Evolutionary conservation across 2,113 vertebrate genomes (phyloP), one percentile per base, ranked within the genome.

Genomic region (Athene cunicularia): DNA sequence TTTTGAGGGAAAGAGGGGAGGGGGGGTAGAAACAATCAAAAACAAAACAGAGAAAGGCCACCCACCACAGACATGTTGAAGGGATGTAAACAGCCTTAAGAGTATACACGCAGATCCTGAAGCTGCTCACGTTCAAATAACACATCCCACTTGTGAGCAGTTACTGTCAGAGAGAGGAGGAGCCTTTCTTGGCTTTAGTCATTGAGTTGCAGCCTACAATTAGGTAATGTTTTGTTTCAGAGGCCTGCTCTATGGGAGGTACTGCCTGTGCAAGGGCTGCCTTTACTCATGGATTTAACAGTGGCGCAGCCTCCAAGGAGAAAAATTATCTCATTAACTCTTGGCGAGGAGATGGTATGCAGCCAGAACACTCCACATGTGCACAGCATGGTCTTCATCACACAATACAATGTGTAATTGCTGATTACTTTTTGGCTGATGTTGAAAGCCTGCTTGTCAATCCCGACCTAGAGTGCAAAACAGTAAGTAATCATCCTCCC

Each of bases 381-480:
- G 70, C 50, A 12, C 84, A 62, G 62, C 45, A 8, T 71, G 77
- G 70, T 62, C 66, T 83, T 75, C 6, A 2, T 73, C 37, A 79
- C 60, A 68, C 17, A 23, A 24, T 35, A 19, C 77, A 35, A 7
- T 81, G 63, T 82, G 64, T 92, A 91, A 94, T 59, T 93, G 64
- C 72, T 23, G 55, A 88, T 60, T 83, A 24, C 55, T 75, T 88
- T 71, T 93, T 96, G 82, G 92, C 86, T 88, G 81, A 72, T 33
- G 53, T 13, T 90, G 88, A 95, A 97, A 97, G 84, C 80, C 82
- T 80, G 63, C 55, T 45, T 86, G 87, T 91, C 88, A 11, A 0
- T 79, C 73, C 68, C 72, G 39, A 27, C 86, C 94, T 63, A 10
- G 86, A 66, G 88, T 37, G 63, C 83, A 86, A 41, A 89, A 81